Evolutionary conservation across 2,113 vertebrate genomes (phyloP), one percentile per base, ranked within the genome.

Genomic region (Cinclus mexicanus): DNA sequence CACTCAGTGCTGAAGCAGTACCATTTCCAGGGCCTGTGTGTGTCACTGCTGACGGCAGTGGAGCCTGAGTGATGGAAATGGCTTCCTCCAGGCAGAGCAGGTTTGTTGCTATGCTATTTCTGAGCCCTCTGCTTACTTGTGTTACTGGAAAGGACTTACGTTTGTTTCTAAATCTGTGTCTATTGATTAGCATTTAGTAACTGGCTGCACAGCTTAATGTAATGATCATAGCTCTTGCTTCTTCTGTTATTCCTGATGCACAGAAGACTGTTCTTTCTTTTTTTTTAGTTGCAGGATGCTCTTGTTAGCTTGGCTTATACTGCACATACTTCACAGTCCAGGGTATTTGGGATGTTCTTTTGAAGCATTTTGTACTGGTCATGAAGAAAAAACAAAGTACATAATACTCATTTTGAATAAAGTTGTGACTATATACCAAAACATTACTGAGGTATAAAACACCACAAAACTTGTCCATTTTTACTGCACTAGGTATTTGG

Each of bases 181-280:
- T 93, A 96, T 96, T 84, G 96, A 96, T 96, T 76, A 95, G 72
- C 81, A 76, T 74, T 96, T 75, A 84, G 93, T 75, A 81, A 84
- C 69, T 69, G 87, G 83, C 35, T 92, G 68, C 72, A 75, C 23
- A 42, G 69, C 69, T 95, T 89, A 91, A 91, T 87, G 14, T 26
- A 91, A 94, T 82, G 65, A 89, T 53, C 47, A 46, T 21, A 53
- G 60, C 55, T 87, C 46, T 52, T 23, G 1, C 47, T 93, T 42
- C 63, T 81, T 81, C 94, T 91, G 44, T 92, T 91, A 56, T 89
- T 91, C 33, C 52, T 72, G 49, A 68, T 64, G 41, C 3, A 3
- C 52, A 49, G 72, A 87, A 78, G 25, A 61, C 11, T 64, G 12
- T 63, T 89, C 64, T 75, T 77, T 83, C 42, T 75, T 89, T 88